Conservation (phyloP, 2,888 invertebrate genomes). For the Meiosimyza platycephala region DNA sequence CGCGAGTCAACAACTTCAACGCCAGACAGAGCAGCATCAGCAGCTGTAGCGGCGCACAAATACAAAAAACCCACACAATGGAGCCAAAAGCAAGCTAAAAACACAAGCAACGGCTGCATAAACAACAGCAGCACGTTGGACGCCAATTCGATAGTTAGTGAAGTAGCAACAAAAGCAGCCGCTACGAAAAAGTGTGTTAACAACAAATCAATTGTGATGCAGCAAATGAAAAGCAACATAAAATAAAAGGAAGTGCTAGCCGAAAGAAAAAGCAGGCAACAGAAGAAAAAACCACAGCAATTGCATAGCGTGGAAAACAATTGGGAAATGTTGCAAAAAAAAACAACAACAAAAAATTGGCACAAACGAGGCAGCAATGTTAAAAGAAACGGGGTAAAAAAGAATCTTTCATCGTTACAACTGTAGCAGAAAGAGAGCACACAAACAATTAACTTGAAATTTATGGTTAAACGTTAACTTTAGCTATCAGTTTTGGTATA, state of each 20-base stretch:
- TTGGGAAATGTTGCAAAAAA: not conserved
- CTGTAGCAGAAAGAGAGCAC: too few relatives aligned
- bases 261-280: not conserved
- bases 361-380: conserved; percentile 3
- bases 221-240: conserved; percentile 14
- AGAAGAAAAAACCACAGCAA: not conserved
- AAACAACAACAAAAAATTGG: not conserved
- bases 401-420: not conserved
- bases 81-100: not conserved
- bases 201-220: conserved; percentile 33
- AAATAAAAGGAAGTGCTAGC: conserved; percentile 4
- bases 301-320: conserved; percentile 3
- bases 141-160: conserved; percentile 7
- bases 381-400: not conserved
- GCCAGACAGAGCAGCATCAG: not conserved
- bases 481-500: conserved; percentile 18
- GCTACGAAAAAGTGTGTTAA: conserved; percentile 17
- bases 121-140: not conserved
- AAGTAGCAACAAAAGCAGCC: not conserved
- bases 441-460: conserved; percentile 18
- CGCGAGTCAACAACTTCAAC: not conserved
- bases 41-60: not conserved
- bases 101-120: not conserved
- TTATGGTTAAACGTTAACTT: conserved; percentile 26
- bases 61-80: not conserved